These are phyloP conservation scores for Pristionchus entomophagus DNA, from an alignment of 2,888 invertebrate species.

Conservation along the genomic window DNA sequence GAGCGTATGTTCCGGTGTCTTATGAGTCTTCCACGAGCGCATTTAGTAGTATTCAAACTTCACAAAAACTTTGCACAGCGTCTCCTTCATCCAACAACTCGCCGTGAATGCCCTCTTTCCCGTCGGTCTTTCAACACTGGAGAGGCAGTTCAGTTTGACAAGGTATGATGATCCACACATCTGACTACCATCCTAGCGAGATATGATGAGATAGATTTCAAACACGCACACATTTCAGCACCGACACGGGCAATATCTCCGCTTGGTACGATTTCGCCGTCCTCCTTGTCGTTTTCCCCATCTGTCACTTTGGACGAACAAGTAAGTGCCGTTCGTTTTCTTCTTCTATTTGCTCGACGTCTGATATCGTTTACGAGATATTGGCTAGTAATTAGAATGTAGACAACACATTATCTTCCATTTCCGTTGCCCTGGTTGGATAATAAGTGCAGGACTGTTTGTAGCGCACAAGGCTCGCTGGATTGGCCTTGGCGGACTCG, in stretches of 20 bases:
- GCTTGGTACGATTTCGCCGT: constrained; percentile 75
- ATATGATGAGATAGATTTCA: neutral
- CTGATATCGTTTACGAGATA: too few relatives aligned
- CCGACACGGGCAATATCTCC: constrained; percentile 76
- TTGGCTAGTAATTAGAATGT: too few relatives aligned
- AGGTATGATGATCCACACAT: too few relatives aligned
- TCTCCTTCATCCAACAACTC: constrained; percentile 66
- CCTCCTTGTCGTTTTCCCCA: constrained; percentile 73
- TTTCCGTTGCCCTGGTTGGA: too few relatives aligned
- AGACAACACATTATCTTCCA: too few relatives aligned
- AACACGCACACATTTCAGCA: constrained; percentile 65
- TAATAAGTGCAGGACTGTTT: too few relatives aligned
- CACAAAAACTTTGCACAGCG: neutral
- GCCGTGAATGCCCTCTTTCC: constrained; percentile 75
- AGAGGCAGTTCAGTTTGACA: constrained; percentile 73
- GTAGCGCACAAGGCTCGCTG: constrained; percentile 79
- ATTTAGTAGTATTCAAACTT: neutral
- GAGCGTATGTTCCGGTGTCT: constrained; percentile 71
- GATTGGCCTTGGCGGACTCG: constrained; percentile 85
- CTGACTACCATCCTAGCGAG: too few relatives aligned
- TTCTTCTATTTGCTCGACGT: too few relatives aligned
- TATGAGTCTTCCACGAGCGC: too few relatives aligned
- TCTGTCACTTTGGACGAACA: constrained; percentile 74
- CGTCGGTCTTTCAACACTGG: constrained; percentile 72
- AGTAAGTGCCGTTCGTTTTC: constrained; percentile 54